Base-by-base conservation (phyloP, 2,797 vertebrate genomes). In the Gouania willdenowi region DNA sequence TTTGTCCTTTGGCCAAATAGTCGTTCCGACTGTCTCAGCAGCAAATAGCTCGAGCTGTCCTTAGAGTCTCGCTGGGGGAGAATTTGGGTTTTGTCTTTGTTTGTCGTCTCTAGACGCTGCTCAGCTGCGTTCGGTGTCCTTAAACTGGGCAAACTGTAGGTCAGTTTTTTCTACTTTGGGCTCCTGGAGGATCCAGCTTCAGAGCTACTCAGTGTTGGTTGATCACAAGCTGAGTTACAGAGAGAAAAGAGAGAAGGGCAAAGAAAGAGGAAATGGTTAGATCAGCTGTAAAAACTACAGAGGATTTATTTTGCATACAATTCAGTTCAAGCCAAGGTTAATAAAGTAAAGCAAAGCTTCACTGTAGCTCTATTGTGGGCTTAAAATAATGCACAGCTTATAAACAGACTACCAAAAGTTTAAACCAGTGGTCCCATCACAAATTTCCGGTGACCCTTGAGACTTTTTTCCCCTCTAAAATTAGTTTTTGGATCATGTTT, bases 71-170 rank as follows among this genome's bases (percentile, higher is more conserved):
- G 17, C 23, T 38, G 32, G 20, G 45, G 41, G 52, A 52, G 31
- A 67, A 30, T 51, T 54, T 29, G 42, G 62, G 59, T 75, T 77
- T 44, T 5, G 46, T 65, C 47, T 48, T 61, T 16, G n/a, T n/a
- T n/a, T n/a, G n/a, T n/a, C n/a, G n/a, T n/a, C n/a, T n/a, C n/a
- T n/a, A n/a, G n/a, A n/a, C n/a, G n/a, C n/a, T n/a, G n/a, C n/a
- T n/a, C n/a, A n/a, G n/a, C n/a, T n/a, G n/a, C n/a, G n/a, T n/a
- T n/a, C n/a, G n/a, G n/a, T n/a, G n/a, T n/a, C 44, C 44, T 27
- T 32, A n/a, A n/a, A n/a, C 75, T 46, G 19, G 29, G 32, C 42
- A 38, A 28, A 66, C 82, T 81, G 66, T 77, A 65, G 71, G 79
- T 81, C 80, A 58, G 57, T 58, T 31, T 4, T 64, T 68, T 63